These are phyloP conservation scores for Ammospiza caudacuta DNA, from an alignment of 2,113 vertebrate species.

Conservation along the genomic window DNA sequence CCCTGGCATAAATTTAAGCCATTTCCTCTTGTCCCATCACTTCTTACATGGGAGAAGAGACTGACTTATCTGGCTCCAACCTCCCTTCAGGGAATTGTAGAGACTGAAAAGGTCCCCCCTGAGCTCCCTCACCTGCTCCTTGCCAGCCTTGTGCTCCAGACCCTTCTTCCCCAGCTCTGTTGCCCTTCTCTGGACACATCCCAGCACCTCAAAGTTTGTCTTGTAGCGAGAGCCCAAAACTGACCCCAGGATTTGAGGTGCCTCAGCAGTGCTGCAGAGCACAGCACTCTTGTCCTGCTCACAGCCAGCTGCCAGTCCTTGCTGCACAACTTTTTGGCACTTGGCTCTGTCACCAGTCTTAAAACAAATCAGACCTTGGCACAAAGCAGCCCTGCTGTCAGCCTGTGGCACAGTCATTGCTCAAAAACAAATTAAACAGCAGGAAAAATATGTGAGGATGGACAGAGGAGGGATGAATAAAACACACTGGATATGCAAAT, in stretches of 20 bases:
- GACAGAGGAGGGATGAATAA: not conserved
- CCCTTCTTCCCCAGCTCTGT: not conserved
- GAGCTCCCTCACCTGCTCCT: not conserved
- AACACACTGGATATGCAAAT: not conserved
- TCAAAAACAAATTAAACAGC: constrained; percentile 29
- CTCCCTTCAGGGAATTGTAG: not conserved
- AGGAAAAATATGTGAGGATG: constrained; percentile 27
- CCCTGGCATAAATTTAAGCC: not conserved
- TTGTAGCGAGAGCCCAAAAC: not conserved
- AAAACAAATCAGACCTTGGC: constrained; percentile 23
- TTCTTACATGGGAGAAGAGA: not conserved
- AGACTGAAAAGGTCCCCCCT: not conserved
- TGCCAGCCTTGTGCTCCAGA: not conserved
- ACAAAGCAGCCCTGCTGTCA: constrained; percentile 16
- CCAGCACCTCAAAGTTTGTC: not conserved
- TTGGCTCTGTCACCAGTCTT: not conserved
- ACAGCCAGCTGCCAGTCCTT: not conserved
- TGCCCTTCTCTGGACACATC: not conserved
- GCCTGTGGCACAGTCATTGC: not conserved
- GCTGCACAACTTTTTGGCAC: not conserved
- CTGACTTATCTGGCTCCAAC: not conserved
- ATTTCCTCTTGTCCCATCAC: not conserved
- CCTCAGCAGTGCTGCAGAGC: not conserved
- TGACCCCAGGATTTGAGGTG: not conserved
- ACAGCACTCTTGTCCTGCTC: not conserved